Conservation (phyloP, 1,140 invertebrate genomes). For the Anagrus nilaparvatae region DNA sequence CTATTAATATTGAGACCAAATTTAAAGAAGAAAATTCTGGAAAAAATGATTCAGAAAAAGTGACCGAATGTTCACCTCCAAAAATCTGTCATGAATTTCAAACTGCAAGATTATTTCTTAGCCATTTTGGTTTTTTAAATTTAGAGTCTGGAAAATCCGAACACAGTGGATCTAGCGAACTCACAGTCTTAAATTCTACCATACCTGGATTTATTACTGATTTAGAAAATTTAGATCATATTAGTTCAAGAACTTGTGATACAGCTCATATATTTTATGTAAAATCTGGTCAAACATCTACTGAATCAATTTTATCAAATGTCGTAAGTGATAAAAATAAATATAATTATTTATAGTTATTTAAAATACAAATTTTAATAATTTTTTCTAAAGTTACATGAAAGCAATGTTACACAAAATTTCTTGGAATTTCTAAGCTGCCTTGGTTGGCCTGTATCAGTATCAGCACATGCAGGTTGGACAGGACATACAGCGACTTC, state of each 20-base stretch:
- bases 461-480: constrained; percentile 78
- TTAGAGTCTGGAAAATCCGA: constrained; percentile 54
- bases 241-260: constrained; percentile 76
- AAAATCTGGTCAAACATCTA: constrained; percentile 65
- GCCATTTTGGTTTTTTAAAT: constrained; percentile 86
- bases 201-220: constrained; percentile 60
- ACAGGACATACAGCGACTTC: constrained; percentile 76
- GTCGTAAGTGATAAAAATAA: constrained; percentile 45
- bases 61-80: constrained; percentile 70
- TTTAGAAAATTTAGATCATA: constrained; percentile 65
- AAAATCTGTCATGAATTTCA: constrained; percentile 82
- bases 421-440: constrained; percentile 73
- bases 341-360: not conserved
- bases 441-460: constrained; percentile 77
- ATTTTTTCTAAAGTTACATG: constrained; percentile 28
- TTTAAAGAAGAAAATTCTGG: constrained; percentile 39
- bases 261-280: constrained; percentile 95
- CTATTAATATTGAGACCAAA: constrained; percentile 45
- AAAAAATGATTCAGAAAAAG: constrained; percentile 42
- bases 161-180: constrained; percentile 43
- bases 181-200: constrained; percentile 69
- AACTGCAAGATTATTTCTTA: constrained; percentile 85
- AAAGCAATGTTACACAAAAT: constrained; percentile 51
- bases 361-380: constrained; percentile 4
- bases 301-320: constrained; percentile 76